Base-by-base conservation (phyloP, 2,797 vertebrate species). In the Etheostoma perlongum region DNA sequence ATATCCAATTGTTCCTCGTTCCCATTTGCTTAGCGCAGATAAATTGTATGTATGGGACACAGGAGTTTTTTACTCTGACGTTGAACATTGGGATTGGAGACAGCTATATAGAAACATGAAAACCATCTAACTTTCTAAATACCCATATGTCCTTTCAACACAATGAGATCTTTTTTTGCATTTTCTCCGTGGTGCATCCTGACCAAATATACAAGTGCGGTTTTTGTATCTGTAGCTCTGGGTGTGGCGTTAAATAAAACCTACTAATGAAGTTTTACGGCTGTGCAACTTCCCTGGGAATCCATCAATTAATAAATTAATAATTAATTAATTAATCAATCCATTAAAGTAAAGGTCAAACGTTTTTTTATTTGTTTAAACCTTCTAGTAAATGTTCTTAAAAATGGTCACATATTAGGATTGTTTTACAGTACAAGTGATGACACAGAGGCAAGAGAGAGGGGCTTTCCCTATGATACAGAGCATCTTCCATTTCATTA, bases 201-300 rank as follows among this genome's bases (percentile, higher is more conserved):
- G 52, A 21, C 16, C 46, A 23, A 47, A 46, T 19, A 16, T 48
- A 21, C 18, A 59, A 18, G 27, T 19, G 15, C n/a, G 51, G 51
- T 57, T 23, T 51, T 19, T 70, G 46, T 18, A 36, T 53, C n/a
- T 30, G 54, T 53, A 15, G 23, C 55, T 70, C 19, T 53, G 62
- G 54, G 51, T 53, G 58, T 79, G 62, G 62, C 46, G 30, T 48
- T 14, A 25, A 64, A 72, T 58, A 75, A 79, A 53, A 58, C 36
- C 23, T 33, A 8, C 15, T 55, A 57, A 19, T 60, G 23, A 19
- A 30, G 33, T 36, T 73, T 70, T 67, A 74, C 57, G 55, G 44
- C 30, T 46, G 30, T 40, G 11, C 18, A 57, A 36, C 2, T 9
- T 46, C 48, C 69, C 16, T 30, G 9, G 12, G 36, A 5, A 57